Percentiles rank a stretch among this genome's conserved stretches.
These are phyloP conservation scores for Schrankia costaestrigalis DNA, from an alignment of 2,888 invertebrate genomes.

Conservation along the genomic window DNA sequence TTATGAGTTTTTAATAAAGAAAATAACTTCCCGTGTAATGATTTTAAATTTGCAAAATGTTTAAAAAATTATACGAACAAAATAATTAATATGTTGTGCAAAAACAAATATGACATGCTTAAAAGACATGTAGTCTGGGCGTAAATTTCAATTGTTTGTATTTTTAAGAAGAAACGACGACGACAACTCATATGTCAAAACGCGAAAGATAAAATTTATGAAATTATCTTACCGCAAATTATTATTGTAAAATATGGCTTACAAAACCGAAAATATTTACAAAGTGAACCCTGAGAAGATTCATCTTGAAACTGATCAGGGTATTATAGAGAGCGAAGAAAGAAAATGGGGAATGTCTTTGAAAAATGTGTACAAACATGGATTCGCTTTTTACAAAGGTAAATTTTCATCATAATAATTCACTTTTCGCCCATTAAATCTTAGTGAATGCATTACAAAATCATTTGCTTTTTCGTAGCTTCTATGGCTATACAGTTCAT, in stretches of 20 bases:
- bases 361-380: constrained; percentile 92
- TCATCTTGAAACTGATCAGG: constrained; percentile 72
- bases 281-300: constrained; percentile 68
- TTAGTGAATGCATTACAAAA: background rate
- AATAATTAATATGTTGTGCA: too few species aligned
- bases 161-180: too few species aligned
- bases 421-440: background rate
- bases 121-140: too few species aligned
- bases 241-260: constrained; percentile 45
- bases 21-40: too few species aligned
- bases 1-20: too few species aligned
- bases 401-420: constrained; percentile 30
- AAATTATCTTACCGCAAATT: constrained; percentile 19
- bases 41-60: too few species aligned
- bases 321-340: constrained; percentile 71
- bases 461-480: too few species aligned
- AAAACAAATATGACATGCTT: too few species aligned
- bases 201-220: constrained; percentile 16
- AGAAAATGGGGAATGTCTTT: constrained; percentile 85
- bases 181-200: constrained; percentile 14
- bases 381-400: constrained; percentile 97
- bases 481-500: too few species aligned
- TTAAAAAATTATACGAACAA: too few species aligned
- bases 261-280: constrained; percentile 46
- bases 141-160: too few species aligned